phyloP scores from a whole-genome alignment of 2,888 invertebrate genomes.

The Philaethria dido region DNA sequence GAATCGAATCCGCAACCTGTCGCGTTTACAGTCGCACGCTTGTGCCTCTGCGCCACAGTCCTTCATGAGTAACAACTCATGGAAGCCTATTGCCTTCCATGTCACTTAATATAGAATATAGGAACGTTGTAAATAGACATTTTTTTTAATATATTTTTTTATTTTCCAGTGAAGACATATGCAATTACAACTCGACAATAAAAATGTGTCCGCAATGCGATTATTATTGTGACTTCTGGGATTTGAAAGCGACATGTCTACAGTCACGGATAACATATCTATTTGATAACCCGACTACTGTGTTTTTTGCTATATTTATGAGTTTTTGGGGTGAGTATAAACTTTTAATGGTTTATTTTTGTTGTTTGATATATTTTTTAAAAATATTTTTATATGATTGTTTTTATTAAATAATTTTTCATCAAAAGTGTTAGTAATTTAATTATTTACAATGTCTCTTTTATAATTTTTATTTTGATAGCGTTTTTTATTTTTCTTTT shows the following conservation, averaged over 20 bases:
- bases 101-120: too few species aligned
- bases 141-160: neutral
- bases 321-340: slow-evolving; percentile 92
- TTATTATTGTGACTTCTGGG: slow-evolving; percentile 93
- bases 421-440: too few species aligned
- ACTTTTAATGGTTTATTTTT: neutral
- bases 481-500: too few species aligned
- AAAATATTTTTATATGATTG: neutral
- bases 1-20: too few species aligned
- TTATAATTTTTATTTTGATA: too few species aligned
- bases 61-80: too few species aligned
- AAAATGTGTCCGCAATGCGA: slow-evolving; percentile 98
- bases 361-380: neutral
- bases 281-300: slow-evolving; percentile 97
- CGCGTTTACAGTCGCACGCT: too few species aligned
- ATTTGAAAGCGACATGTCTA: slow-evolving; percentile 91
- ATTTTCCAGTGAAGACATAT: slow-evolving; percentile 87
- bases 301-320: slow-evolving; percentile 98
- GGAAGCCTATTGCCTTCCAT: too few species aligned
- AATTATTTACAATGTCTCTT: too few species aligned
- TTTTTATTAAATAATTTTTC: neutral
- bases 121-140: too few species aligned
- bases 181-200: slow-evolving; percentile 84
- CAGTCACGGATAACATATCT: slow-evolving; percentile 94
- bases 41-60: too few species aligned